Evolutionary conservation across 1,140 invertebrate genomes (phyloP), one percentile per base, ranked within the genome.

Genomic region (Procambarus clarkii): DNA sequence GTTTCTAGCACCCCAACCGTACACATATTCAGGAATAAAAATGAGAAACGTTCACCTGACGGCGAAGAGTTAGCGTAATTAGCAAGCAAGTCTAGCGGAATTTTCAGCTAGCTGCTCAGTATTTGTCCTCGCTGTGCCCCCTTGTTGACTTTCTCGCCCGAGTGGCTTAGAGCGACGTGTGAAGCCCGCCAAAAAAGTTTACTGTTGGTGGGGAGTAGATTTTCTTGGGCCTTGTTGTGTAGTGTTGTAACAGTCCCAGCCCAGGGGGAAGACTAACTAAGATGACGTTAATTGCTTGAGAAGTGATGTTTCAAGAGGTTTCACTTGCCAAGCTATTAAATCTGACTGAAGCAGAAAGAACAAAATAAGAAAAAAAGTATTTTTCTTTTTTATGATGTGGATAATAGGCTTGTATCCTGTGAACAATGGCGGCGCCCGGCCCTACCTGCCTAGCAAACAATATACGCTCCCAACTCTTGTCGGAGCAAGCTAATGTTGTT

Each of bases 41-140:
- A 74, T 74, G 7, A 34, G 24, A 74, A 74, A 74, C 34, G 21
- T 21, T 24, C 46, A 11, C 50, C 81, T 54, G 81, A 50, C 50
- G 50, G 88, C 74, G 88, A 91, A 91, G 88, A 91, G 88, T 91
- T 91, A 78, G 88, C 74, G 81, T 78, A 85, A 91, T 91, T 91
- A 91, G 82, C 82, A 79, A 83, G 76, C 88, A 76, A 91, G 81
- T 91, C 88, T 91, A 64, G 88, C 74, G 88, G 88, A 91, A 91
- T 91, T 91, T 91, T 91, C 88, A 85, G 81, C 71, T 64, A 79
- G 88, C n/a, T 91, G 88, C 88, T 91, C 88, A 91, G 88, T 91
- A 79, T 91, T 91, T 91, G 88, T 91, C 74, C 88, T 91, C 81
- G 88, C 82, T 69, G 71, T 83, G 88, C 82, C 88, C 88, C 88